A percentile compares a stretch with the other conserved stretches of the same genome.
Conservation (phyloP, 1,140 invertebrate genomes). For the Mamestra configurata region DNA sequence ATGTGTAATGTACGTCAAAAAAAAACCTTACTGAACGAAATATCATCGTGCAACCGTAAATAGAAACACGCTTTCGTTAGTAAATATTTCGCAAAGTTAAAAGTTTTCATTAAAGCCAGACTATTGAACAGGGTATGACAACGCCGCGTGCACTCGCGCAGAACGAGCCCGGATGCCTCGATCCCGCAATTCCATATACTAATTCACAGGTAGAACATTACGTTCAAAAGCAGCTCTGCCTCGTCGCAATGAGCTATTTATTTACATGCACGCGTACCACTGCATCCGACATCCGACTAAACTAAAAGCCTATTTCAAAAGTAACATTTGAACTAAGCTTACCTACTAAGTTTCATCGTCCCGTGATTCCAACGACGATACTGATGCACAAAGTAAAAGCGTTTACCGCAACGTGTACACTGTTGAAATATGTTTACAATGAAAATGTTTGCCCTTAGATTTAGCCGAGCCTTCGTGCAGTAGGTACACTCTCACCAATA, state of each 20-base stretch:
- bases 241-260: neutral
- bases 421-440: constrained; percentile 23
- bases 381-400: neutral
- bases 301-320: neutral
- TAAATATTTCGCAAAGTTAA: neutral
- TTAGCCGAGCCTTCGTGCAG: constrained; percentile 13
- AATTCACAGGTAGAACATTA: neutral
- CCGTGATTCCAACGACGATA: too few species aligned
- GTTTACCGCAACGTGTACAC: neutral
- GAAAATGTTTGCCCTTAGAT: constrained; percentile 29
- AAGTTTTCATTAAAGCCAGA: neutral
- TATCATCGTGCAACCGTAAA: too few species aligned
- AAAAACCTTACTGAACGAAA: too few species aligned
- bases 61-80: neutral
- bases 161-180: neutral
- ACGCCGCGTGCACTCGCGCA: neutral
- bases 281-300: neutral
- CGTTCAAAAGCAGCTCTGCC: neutral
- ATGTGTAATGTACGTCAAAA: too few species aligned
- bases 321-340: constrained; percentile 1
- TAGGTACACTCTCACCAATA: constrained; percentile 29
- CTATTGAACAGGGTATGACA: neutral
- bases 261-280: neutral
- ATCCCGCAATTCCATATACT: constrained; percentile 9
- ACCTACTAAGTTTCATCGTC: neutral